A percentile compares a stretch with the other conserved stretches of the same genome.
These are phyloP conservation scores for Zenarchopterus dispar DNA, from an alignment of 2,797 vertebrate species.

Conservation along the genomic window DNA sequence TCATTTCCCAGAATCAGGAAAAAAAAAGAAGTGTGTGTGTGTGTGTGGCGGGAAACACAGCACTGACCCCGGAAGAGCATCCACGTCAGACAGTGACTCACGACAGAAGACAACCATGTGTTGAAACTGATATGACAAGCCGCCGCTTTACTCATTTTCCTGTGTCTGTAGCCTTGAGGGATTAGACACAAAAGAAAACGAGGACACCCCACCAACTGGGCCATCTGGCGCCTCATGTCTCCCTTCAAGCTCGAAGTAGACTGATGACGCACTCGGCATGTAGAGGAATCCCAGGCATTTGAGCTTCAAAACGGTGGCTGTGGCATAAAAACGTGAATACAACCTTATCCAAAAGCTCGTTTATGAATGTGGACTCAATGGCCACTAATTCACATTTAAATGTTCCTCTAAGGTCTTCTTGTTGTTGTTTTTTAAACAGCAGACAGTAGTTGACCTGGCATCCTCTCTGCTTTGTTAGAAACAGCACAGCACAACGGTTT, in stretches of 20 bases:
- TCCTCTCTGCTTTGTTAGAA: slow-evolving; percentile 27
- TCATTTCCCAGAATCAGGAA: slow-evolving; percentile 39
- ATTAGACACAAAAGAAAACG: slow-evolving; percentile 23
- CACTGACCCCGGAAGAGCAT: slow-evolving; percentile 20
- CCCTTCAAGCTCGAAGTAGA: slow-evolving; percentile 50
- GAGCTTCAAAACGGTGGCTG: slow-evolving; percentile 30
- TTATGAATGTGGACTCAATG: slow-evolving; percentile 4
- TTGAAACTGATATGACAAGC: slow-evolving; percentile 53
- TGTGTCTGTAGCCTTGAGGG: slow-evolving; percentile 43
- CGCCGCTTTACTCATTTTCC: slow-evolving; percentile 41
- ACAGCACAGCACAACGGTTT: slow-evolving; percentile 27
- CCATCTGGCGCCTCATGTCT: slow-evolving; percentile 51
- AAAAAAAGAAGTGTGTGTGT: not conserved
- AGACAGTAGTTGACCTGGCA: slow-evolving; percentile 25
- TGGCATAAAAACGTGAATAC: slow-evolving; percentile 26
- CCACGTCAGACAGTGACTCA: slow-evolving; percentile 73
- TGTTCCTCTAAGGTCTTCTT: slow-evolving; percentile 2
- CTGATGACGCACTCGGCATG: slow-evolving; percentile 58
- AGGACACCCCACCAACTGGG: slow-evolving; percentile 32
- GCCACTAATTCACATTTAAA: slow-evolving; percentile 26
- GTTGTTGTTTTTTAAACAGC: slow-evolving; percentile 19
- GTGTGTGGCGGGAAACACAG: slow-evolving; percentile 10
- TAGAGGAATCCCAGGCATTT: slow-evolving; percentile 75
- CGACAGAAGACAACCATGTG: slow-evolving; percentile 19
- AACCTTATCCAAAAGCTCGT: not conserved